phyloP scores from a whole-genome alignment of 2,113 vertebrate genomes.

The Scomber colias region DNA sequence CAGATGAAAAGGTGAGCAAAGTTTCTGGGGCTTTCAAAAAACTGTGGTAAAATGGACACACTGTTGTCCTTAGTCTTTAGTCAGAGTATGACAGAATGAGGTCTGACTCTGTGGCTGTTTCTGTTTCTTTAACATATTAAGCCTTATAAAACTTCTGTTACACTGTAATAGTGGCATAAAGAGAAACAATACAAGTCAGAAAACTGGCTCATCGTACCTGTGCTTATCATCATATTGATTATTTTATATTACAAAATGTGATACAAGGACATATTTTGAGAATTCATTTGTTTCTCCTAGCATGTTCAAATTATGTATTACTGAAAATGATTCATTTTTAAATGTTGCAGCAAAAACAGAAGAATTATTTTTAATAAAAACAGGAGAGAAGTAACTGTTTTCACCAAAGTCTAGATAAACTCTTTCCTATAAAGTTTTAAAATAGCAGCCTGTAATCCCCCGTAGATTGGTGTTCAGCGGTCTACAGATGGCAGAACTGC shows the following conservation, averaged over 20 bases:
- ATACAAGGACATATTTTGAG: background rate
- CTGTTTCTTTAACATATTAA: background rate
- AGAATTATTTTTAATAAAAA: background rate
- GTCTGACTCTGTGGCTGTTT: background rate
- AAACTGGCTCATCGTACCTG: background rate
- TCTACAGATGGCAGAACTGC: constrained; percentile 2
- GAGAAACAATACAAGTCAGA: background rate
- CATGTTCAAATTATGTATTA: background rate
- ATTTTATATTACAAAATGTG: background rate
- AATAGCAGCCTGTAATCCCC: constrained; percentile 12
- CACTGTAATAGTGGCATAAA: background rate
- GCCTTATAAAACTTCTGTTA: background rate
- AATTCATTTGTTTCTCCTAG: background rate
- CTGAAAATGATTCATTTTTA: background rate
- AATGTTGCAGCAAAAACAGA: constrained; percentile 1
- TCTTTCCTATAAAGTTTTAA: constrained; percentile 17
- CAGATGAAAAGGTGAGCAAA: constrained; percentile 3
- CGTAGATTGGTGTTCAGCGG: background rate
- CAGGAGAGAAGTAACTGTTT: background rate
- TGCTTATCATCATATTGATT: too few relatives aligned
- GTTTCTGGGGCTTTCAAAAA: constrained; percentile 2
- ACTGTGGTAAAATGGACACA: background rate
- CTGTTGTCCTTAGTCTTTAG: background rate
- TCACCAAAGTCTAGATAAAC: background rate
- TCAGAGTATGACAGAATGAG: background rate